These are phyloP conservation scores for Periplaneta americana DNA, from an alignment of 1,140 invertebrate genomes.

Conservation along the genomic window DNA sequence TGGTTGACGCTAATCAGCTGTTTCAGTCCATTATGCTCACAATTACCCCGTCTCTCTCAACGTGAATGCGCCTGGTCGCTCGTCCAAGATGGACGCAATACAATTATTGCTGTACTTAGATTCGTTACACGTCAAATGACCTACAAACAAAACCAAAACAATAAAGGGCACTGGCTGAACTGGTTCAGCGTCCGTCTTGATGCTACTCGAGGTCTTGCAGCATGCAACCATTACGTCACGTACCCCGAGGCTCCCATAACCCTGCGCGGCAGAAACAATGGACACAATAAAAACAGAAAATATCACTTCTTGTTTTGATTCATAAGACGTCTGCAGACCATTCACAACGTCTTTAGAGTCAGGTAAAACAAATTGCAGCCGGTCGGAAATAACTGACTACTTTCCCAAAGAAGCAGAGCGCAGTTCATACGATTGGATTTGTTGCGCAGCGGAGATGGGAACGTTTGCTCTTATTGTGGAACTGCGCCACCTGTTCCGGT, in stretches of 20 bases:
- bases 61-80: not conserved
- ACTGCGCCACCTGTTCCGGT: too few relatives aligned
- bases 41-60: not conserved
- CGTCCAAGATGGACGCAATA: not conserved
- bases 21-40: not conserved
- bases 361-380: too few relatives aligned
- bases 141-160: not conserved
- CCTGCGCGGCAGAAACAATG: too few relatives aligned
- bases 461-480: too few relatives aligned
- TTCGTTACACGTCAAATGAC: not conserved
- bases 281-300: too few relatives aligned
- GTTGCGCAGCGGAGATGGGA: too few relatives aligned
- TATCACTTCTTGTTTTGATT: too few relatives aligned
- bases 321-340: too few relatives aligned
- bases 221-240: not conserved
- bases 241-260: not conserved
- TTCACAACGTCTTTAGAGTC: too few relatives aligned
- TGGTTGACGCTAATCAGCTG: not conserved
- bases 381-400: too few relatives aligned
- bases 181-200: not conserved
- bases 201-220: not conserved
- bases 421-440: too few relatives aligned
- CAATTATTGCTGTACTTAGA: not conserved
- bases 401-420: too few relatives aligned
- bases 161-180: not conserved